Evolutionary conservation across 35 echinoderm and acorn worm species (phyloP).

Genomic region (Antedon bifida): DNA sequence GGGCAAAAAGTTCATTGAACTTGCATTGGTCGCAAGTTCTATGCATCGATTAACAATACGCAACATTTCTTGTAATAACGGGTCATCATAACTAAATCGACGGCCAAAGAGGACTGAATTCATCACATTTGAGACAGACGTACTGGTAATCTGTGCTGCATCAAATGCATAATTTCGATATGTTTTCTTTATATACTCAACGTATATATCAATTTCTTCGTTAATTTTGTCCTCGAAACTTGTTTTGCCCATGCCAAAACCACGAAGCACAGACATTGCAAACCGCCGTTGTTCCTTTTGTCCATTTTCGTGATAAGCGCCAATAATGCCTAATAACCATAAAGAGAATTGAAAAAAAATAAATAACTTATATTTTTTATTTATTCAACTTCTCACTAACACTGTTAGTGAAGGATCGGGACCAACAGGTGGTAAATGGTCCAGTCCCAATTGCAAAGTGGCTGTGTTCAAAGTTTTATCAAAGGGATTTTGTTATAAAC

Average conservation of each 20-base stretch:
- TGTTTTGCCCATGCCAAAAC: slow-evolving; percentile 71
- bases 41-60: neutral
- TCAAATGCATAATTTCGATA: slow-evolving; percentile 23
- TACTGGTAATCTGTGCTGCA: slow-evolving; percentile 20
- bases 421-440: no score
- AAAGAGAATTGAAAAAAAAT: no score
- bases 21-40: neutral
- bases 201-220: slow-evolving; percentile 4
- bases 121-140: slow-evolving; percentile 39
- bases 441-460: no score
- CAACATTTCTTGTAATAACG: slow-evolving; percentile 18
- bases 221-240: slow-evolving; percentile 52
- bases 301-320: slow-evolving; percentile 16
- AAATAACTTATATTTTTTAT: no score
- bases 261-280: slow-evolving; percentile 38
- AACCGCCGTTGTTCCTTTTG: slow-evolving; percentile 74
- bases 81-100: slow-evolving; percentile 35
- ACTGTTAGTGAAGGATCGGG: no score
- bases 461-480: no score
- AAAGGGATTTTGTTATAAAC: no score
- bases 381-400: no score
- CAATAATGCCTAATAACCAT: slow-evolving; percentile 35
- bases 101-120: slow-evolving; percentile 32
- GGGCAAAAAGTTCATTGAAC: slow-evolving; percentile 10
- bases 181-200: slow-evolving; percentile 8